phyloP scores from a whole-genome alignment of 1,140 invertebrate genomes.

The Ostrea denselamellosa region DNA sequence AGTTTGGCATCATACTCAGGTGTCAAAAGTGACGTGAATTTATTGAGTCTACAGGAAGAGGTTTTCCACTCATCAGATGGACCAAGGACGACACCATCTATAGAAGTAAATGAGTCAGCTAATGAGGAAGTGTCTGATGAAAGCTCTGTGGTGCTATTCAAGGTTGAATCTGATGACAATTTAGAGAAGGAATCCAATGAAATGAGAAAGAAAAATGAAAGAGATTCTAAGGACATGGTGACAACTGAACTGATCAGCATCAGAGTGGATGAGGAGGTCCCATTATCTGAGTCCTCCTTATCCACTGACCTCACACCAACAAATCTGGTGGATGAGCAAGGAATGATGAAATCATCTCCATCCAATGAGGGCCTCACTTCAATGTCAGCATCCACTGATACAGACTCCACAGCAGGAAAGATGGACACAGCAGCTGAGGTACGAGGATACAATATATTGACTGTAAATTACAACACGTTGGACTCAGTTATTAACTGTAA shows the following conservation, averaged over 20 bases:
- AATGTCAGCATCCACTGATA: not conserved
- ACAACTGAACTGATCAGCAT: constrained; percentile 69
- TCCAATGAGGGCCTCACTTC: not conserved
- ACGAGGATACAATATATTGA: too few species aligned
- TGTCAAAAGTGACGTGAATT: not conserved
- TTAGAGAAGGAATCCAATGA: not conserved
- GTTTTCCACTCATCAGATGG: too few species aligned
- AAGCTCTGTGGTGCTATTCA: not conserved
- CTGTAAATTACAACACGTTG: too few species aligned
- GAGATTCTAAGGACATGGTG: constrained; percentile 56
- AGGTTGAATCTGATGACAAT: not conserved
- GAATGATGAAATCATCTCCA: not conserved
- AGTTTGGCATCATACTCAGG: not conserved
- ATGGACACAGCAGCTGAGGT: too few species aligned
- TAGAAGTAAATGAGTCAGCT: too few species aligned
- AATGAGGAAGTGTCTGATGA: too few species aligned
- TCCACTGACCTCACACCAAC: not conserved
- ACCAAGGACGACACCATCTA: too few species aligned
- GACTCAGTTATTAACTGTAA: too few species aligned
- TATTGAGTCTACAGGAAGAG: not conserved
- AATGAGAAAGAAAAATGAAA: not conserved
- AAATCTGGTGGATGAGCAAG: not conserved
- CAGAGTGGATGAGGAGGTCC: not conserved
- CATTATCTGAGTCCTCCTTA: not conserved
- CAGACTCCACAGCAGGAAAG: not conserved